These are phyloP conservation scores for Leptopilina clavipes DNA, from an alignment of 1,140 invertebrate genomes.

Conservation along the genomic window DNA sequence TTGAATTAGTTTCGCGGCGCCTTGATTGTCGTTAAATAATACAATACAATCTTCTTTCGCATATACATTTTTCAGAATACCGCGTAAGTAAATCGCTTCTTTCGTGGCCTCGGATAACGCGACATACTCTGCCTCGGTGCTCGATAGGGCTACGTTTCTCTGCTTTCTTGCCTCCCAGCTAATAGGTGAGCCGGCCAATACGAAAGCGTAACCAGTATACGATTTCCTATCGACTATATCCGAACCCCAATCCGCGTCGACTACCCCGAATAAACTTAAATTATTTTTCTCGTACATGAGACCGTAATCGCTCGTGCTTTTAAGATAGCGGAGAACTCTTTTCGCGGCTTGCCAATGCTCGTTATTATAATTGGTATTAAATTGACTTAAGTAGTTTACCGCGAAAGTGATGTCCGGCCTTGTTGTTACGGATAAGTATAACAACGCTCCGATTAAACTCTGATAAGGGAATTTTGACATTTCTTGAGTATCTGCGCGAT, in stretches of 20 bases:
- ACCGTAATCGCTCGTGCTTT: too few relatives aligned
- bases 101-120: too few relatives aligned
- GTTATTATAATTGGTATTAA: too few relatives aligned
- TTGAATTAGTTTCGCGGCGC: too few relatives aligned
- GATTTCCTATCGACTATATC: conserved; percentile 35
- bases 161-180: conserved; percentile 38
- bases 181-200: conserved; percentile 34
- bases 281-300: conserved; percentile 22
- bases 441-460: conserved; percentile 66
- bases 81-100: too few relatives aligned
- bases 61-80: too few relatives aligned
- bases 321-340: too few relatives aligned
- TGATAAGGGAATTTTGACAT: conserved; percentile 55
- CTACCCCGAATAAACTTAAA: conserved; percentile 3
- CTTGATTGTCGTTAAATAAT: too few relatives aligned
- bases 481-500: conserved; percentile 37
- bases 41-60: too few relatives aligned
- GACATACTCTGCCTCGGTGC: not conserved
- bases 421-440: conserved; percentile 69
- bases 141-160: not conserved
- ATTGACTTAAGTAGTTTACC: conserved; percentile 51
- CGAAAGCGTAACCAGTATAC: conserved; percentile 37
- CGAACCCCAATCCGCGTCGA: conserved; percentile 39
- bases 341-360: too few relatives aligned
- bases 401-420: conserved; percentile 72